Conservation (phyloP, 1,140 invertebrate genomes). For the Pseudomyrmex sp. region DNA sequence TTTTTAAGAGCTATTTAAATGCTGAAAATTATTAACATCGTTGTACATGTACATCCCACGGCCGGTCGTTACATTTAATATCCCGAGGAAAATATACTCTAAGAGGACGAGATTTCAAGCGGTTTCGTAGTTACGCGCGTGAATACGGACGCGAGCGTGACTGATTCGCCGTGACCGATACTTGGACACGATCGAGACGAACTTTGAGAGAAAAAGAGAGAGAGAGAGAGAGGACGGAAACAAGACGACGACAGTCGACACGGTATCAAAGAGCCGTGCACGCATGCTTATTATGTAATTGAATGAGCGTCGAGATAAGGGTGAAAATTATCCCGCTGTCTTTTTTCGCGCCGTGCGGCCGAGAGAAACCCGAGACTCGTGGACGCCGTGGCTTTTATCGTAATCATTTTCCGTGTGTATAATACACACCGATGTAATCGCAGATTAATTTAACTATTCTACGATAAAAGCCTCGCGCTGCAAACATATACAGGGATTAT, state of each 20-base stretch:
- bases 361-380: slow-evolving; percentile 37
- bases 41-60: too few relatives aligned
- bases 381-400: slow-evolving; percentile 10
- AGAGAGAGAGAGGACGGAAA: background rate
- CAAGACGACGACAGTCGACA: slow-evolving; percentile 9
- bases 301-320: slow-evolving; percentile 41
- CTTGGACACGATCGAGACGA: slow-evolving; percentile 36
- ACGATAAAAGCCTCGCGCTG: background rate
- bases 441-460: background rate
- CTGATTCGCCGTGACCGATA: slow-evolving; percentile 32
- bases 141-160: slow-evolving; percentile 11
- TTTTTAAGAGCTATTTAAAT: background rate
- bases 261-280: background rate
- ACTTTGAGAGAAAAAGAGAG: background rate
- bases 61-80: slow-evolving; percentile 36
- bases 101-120: slow-evolving; percentile 1
- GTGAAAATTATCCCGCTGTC: slow-evolving; percentile 33
- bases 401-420: slow-evolving; percentile 2
- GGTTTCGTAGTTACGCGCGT: slow-evolving; percentile 36
- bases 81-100: background rate
- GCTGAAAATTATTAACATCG: slow-evolving; percentile 3
- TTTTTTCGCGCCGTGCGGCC: background rate
- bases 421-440: background rate
- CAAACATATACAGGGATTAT: background rate
- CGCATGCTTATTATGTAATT: slow-evolving; percentile 45